Base-by-base conservation (phyloP, 2,797 vertebrate genomes). In the Hoplostethus atlanticus region DNA sequence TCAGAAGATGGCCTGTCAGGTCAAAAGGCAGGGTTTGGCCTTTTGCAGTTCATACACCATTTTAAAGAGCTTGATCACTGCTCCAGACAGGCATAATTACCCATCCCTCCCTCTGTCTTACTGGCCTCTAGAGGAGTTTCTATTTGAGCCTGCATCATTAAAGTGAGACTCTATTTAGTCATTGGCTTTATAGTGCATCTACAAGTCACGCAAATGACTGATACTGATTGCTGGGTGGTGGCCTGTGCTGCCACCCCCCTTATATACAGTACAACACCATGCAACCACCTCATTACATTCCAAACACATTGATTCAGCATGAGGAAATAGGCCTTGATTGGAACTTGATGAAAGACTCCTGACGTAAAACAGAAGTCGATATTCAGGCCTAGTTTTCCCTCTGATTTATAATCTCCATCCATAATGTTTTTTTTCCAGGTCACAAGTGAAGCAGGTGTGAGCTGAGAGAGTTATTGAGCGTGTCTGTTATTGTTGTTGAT, bases 1-100 rank as follows among this genome's bases (percentile, higher is more conserved):
- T 52, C 17, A 1, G 0, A 60, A 59, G 66, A 51, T 52, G 58
- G 53, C 74, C 63, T 81, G 79, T 63, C 56, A 64, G 48, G 73
- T 72, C 38, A 73, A 69, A 83, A 76, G 59, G 59, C 52, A 77
- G 64, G 17, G 2, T 38, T 53, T 84, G 80, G 55, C 73, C 44
- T 85, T 83, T 87, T 66, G 38, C 53, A 66, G 60, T 68, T 73
- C 40, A 73, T 61, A 53, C 72, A 64, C 76, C 72, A 73, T 50
- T 63, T 72, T 58, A 56, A 63, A 76, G 50, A 30, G 12, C 16
- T 21, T 1, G 55, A 70, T 81, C 63, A 36, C 42, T 58, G 77
- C 34, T 73, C 66, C 64, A 69, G 46, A 79, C 69, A 40, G 46
- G 15, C 55, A 7, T 66, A 48, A 77, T 84, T 77, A 81, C 59